phyloP scores from a whole-genome alignment of 1,140 invertebrate genomes.

The Microplitis mediator region DNA sequence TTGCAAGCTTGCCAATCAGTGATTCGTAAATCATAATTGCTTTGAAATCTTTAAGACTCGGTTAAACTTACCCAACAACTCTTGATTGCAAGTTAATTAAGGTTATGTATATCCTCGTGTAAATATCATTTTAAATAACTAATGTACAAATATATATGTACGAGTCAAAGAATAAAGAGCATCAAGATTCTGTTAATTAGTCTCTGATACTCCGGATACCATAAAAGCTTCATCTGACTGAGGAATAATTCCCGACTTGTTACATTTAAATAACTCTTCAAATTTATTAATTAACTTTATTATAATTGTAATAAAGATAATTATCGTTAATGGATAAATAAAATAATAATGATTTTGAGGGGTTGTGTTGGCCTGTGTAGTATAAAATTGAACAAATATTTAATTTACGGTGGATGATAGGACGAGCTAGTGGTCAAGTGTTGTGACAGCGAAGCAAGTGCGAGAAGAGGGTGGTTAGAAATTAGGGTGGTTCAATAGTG shows the following conservation, averaged over 20 bases:
- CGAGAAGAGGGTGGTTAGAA: constrained; percentile 25
- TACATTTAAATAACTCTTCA: too few species aligned
- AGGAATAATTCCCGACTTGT: too few species aligned
- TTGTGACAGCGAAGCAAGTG: neutral
- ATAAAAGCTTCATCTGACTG: too few species aligned
- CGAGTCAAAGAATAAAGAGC: constrained; percentile 44
- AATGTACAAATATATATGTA: constrained; percentile 2
- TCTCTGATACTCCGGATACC: neutral
- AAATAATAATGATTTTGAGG: too few species aligned
- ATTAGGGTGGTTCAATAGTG: constrained; percentile 42
- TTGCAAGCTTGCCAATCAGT: neutral
- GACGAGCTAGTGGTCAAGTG: neutral
- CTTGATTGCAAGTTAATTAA: constrained; percentile 51
- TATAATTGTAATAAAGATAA: neutral
- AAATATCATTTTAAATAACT: constrained; percentile 50
- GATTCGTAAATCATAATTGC: neutral
- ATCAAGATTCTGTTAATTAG: constrained; percentile 45
- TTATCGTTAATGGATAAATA: too few species aligned
- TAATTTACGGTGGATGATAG: neutral
- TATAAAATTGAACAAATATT: too few species aligned
- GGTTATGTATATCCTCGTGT: constrained; percentile 48
- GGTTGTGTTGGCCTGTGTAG: too few species aligned
- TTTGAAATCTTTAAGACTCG: constrained; percentile 30
- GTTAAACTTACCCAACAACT: constrained; percentile 43
- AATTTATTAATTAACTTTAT: neutral